Evolutionary conservation across 2,113 vertebrate genomes (phyloP), one percentile per base, ranked within the genome.

Genomic region (Corydoras maculifer): DNA sequence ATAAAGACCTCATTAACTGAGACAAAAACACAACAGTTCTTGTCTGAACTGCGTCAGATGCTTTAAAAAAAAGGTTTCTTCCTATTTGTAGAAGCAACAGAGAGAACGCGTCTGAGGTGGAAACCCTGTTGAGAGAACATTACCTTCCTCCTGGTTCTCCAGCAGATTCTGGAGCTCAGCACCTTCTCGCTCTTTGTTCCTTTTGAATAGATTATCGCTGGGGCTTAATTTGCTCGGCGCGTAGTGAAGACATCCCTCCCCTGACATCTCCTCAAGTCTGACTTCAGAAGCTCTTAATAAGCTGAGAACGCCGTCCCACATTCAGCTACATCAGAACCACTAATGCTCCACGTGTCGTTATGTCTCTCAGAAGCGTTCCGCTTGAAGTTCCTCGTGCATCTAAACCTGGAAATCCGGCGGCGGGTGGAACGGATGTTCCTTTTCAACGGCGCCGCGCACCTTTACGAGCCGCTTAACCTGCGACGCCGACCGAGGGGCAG

Each of bases 231-330:
- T 86, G 86, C 80, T 84, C 72, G 76, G 74, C 80, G 82, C 83
- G 78, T 70, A 82, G 79, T 78, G 65, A 80, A 81, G 81, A 75
- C 76, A 50, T 15, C 75, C 66, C 73, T 78, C 78, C 75, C 75
- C 64, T 30, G 76, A 73, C 76, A 15, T 82, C 80, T 77, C 81
- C 82, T 86, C 75, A 78, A 84, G 74, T 77, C 87, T 82, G 84
- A 84, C 83, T 87, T 86, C 84, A 84, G 79, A 87, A 82, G 82
- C 86, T 85, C 81, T 85, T 84, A 88, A 88, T 87, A 87, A 87
- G 85, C 84, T 77, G 80, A 87, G 82, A 87, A 87, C 83, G 84
- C 79, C 79, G 77, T 82, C 80, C 77, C 70, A 66, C 84, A 84
- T 81, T 84, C 78, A 87, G 85, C 84, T 87, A 85, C 87, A 85